Base-by-base conservation (phyloP, 2,113 vertebrate species). In the Rutilus rutilus region DNA sequence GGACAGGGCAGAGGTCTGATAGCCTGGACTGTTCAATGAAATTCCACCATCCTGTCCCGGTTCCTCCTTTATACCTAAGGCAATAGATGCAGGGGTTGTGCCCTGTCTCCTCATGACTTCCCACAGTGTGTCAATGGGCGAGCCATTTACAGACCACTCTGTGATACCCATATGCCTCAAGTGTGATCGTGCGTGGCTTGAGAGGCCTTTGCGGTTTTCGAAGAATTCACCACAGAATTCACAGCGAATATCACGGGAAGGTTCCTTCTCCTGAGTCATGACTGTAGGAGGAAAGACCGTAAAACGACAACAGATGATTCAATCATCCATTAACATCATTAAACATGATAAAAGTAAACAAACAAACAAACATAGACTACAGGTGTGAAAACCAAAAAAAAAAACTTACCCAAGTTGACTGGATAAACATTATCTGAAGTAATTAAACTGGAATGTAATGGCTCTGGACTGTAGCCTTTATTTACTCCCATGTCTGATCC, bases 211-310 rank as follows among this genome's bases (percentile, higher is more conserved):
- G 2, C 97, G 96, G 91, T 98, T 99, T 90, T 99, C 97, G 17
- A 99, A 98, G 89, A 96, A 99, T 86, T 99, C 98, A 0, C 97
- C 97, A 1, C 97, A 98, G 93, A 98, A 98, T 85, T 99, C 97
- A 0, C 97, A 99, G 88, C 97, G 96, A 86, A 97, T 98, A 65
- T 98, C 97, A 12, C 96, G 92, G 0, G 95, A 94, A 1, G 97
- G 97, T 90, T 98, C 97, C 67, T 93, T 92, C 30, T 97, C 96
- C 1, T 90, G 92, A 30, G 91, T 81, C 91, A 92, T 91, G 52
- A 92, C 94, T 95, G 52, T 33, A 62, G 27, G 62, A 10, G 60
- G 7, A 86, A 59, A 45, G 7, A 42, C 7, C 45, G 8, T 47
- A 74, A n/a, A 74, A 30, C 27, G 69, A 74, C 47, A 39, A 45